Base-by-base conservation (phyloP, 2,888 invertebrate genomes). In the Helobdella robusta region DNA sequence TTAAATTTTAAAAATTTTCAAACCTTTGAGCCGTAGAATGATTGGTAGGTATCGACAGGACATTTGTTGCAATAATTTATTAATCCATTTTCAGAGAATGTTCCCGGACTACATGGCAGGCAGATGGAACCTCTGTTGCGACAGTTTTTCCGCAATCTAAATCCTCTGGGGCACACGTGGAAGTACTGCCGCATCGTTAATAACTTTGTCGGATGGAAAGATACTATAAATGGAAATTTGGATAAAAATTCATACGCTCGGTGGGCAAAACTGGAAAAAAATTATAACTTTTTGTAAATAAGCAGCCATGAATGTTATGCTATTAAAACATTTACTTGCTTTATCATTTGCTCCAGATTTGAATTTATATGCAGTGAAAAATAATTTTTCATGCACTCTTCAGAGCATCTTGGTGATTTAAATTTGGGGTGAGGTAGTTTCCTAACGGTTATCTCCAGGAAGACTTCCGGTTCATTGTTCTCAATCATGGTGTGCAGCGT, bases 181-280 rank as follows among this genome's bases (percentile, higher is more conserved):
- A 56, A 56, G 32, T 56, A 56, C 25, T 28, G 4, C 23, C 56
- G 28, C 56, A 56, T 56, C 2, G 56, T 30, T n/a, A 56, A n/a
- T 32, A 56, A 2, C 30, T 56, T 56, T 8, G 56, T 30, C 3
- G 56, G 56, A 23, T 25, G 28, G 23, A 56, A 56, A n/a, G 28
- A 4, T 2, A 28, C 8, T 28, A 56, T 32, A 32, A 28, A 56
- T n/a, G n/a, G n/a, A n/a, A n/a, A n/a, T n/a, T n/a, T n/a, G n/a
- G n/a, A n/a, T n/a, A n/a, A n/a, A n/a, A n/a, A n/a, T n/a, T n/a
- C n/a, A n/a, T n/a, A n/a, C n/a, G n/a, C n/a, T n/a, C n/a, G n/a
- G n/a, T n/a, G n/a, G n/a, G n/a, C n/a, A n/a, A n/a, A n/a, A n/a
- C n/a, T n/a, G n/a, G n/a, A n/a, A n/a, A n/a, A n/a, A n/a, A n/a